Evolutionary conservation across 2,113 vertebrate genomes (phyloP).

Genomic region (Oncorhynchus keta): DNA sequence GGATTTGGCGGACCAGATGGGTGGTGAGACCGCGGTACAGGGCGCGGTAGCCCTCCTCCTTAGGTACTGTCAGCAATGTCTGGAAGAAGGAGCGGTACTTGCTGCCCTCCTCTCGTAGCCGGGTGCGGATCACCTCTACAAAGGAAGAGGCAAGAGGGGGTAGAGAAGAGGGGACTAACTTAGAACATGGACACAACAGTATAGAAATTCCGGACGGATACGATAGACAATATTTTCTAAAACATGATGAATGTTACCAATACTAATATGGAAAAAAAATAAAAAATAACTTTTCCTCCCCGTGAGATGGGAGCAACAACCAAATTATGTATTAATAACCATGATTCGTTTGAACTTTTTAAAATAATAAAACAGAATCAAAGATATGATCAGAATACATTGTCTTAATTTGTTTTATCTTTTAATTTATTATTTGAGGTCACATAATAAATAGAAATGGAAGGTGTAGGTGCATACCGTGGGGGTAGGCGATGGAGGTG

Average conservation of each 20-base stretch:
- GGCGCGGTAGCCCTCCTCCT: conserved; percentile 92
- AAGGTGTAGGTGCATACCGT: conserved; percentile 75
- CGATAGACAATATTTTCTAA: too few relatives aligned
- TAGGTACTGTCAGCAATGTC: conserved; percentile 85
- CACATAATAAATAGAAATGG: background rate
- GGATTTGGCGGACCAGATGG: conserved; percentile 95
- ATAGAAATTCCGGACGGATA: background rate
- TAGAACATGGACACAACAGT: background rate
- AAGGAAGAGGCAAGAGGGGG: background rate
- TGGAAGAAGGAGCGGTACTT: conserved; percentile 96
- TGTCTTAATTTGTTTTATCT: too few relatives aligned
- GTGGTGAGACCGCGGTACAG: conserved; percentile 96
- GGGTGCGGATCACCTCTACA: conserved; percentile 96
- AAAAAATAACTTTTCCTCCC: too few relatives aligned
- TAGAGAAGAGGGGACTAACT: background rate
- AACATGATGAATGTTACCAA: too few relatives aligned
- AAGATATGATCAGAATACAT: too few relatives aligned
- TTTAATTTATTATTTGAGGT: background rate
- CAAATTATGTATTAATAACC: too few relatives aligned
- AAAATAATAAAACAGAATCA: too few relatives aligned
- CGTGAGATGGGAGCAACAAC: too few relatives aligned
- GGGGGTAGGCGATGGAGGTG: conserved; percentile 94
- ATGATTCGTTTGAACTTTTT: too few relatives aligned
- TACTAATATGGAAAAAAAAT: too few relatives aligned
- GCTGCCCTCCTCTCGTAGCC: conserved; percentile 97